phyloP scores from a whole-genome alignment of 2,113 vertebrate genomes.

The Eptesicus fuscus region DNA sequence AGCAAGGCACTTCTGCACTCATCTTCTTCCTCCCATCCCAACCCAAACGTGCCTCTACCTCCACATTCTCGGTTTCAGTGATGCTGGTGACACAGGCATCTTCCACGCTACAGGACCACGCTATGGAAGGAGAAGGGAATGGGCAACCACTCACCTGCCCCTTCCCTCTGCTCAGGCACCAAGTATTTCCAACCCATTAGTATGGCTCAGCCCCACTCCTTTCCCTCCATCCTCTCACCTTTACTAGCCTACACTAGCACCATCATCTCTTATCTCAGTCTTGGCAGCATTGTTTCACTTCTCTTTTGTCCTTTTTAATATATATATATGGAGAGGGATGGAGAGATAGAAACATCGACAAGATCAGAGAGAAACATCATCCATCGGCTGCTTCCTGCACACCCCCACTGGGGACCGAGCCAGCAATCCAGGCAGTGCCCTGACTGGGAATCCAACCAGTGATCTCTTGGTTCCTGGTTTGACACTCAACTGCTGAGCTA shows the following conservation, averaged over 20 bases:
- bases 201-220: rapidly evolving
- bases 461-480: no score
- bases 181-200: background rate
- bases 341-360: no score
- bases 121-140: no score
- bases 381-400: no score
- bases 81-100: background rate
- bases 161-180: background rate
- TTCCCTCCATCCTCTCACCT: background rate
- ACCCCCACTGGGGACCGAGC: no score
- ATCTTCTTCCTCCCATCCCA: background rate
- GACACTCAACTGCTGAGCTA: no score
- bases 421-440: no score
- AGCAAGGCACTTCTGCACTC: background rate
- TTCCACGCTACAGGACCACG: background rate
- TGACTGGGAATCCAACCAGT: no score
- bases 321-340: no score
- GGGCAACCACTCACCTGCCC: background rate
- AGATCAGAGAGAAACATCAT: no score
- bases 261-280: background rate
- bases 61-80: background rate
- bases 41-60: background rate
- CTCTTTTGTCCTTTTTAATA: background rate
- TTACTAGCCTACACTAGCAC: rapidly evolving
- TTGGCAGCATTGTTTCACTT: background rate